These are phyloP conservation scores for Sinocyclocheilus grahami DNA, from an alignment of 2,113 vertebrate species.

Conservation along the genomic window DNA sequence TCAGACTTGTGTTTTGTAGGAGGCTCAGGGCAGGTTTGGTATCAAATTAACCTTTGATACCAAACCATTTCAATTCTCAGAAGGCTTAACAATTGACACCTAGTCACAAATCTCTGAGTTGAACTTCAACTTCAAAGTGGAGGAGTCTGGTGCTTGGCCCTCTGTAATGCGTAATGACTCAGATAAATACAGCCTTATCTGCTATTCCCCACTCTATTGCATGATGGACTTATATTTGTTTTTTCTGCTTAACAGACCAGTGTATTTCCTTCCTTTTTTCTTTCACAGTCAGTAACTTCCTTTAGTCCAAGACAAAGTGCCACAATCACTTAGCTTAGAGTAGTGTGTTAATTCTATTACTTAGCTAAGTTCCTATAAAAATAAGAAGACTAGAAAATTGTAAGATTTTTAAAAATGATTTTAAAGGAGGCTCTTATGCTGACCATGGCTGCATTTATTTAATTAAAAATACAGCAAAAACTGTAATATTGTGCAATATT, in stretches of 20 bases:
- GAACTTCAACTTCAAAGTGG: constrained; percentile 38
- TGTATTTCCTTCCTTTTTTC: constrained; percentile 2
- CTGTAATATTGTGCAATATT: no score
- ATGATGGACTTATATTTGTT: constrained; percentile 19
- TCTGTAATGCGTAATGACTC: constrained; percentile 8
- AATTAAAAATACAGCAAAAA: no score
- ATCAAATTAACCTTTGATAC: constrained; percentile 41
- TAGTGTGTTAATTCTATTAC: background rate
- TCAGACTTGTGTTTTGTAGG: background rate
- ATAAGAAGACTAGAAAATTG: no score
- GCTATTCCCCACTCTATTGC: constrained; percentile 26
- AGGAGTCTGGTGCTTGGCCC: constrained; percentile 6
- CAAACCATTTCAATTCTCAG: constrained; percentile 33
- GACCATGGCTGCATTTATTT: no score
- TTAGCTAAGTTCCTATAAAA: no score
- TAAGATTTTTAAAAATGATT: no score
- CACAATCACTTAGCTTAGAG: background rate
- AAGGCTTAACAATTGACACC: constrained; percentile 52
- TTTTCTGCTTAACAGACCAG: constrained; percentile 21
- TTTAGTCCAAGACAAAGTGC: background rate
- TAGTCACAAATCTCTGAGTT: constrained; percentile 37
- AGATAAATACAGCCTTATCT: constrained; percentile 35
- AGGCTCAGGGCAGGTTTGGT: constrained; percentile 21
- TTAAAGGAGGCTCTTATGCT: no score
- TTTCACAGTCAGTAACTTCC: background rate